Conservation (phyloP, 2,113 vertebrate genomes). For the Callaeas wilsoni region DNA sequence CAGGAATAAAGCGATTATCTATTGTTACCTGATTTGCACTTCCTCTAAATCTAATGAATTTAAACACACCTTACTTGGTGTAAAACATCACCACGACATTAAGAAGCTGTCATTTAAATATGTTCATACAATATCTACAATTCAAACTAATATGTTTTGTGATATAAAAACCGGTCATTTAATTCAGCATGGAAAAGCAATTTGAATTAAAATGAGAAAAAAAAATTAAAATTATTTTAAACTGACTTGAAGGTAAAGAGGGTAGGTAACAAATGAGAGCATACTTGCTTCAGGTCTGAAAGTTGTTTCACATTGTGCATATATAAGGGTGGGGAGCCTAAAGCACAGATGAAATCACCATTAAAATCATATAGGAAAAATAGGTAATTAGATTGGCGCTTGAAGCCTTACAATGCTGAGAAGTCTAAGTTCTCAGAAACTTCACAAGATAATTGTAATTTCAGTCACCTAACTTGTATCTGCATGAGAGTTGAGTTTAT, state of each 20-base stretch:
- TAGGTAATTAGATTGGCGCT: not conserved
- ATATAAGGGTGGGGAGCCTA: not conserved
- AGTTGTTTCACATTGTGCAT: not conserved
- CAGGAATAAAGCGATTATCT: slow-evolving; percentile 16
- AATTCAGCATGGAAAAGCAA: not conserved
- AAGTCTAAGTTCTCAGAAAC: not conserved
- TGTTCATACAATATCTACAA: not conserved
- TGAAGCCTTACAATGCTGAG: not conserved
- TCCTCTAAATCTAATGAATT: slow-evolving; percentile 38
- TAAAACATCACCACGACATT: slow-evolving; percentile 20
- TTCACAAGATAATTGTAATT: not conserved
- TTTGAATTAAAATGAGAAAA: slow-evolving; percentile 1
- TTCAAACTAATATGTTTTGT: not conserved
- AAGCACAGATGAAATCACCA: not conserved
- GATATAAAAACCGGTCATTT: slow-evolving; percentile 12
- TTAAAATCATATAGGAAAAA: not conserved
- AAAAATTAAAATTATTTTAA: not conserved
- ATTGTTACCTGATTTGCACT: slow-evolving; percentile 33
- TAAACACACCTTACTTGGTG: not conserved
- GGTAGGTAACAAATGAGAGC: not conserved
- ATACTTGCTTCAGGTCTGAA: not conserved
- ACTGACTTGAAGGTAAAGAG: not conserved
- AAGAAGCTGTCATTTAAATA: slow-evolving; percentile 5
- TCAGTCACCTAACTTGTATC: not conserved
- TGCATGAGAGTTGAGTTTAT: not conserved